A percentile compares a stretch with the other conserved stretches of the same genome.
Conservation (phyloP, 2,888 invertebrate genomes). For the Drosophila borborema region DNA sequence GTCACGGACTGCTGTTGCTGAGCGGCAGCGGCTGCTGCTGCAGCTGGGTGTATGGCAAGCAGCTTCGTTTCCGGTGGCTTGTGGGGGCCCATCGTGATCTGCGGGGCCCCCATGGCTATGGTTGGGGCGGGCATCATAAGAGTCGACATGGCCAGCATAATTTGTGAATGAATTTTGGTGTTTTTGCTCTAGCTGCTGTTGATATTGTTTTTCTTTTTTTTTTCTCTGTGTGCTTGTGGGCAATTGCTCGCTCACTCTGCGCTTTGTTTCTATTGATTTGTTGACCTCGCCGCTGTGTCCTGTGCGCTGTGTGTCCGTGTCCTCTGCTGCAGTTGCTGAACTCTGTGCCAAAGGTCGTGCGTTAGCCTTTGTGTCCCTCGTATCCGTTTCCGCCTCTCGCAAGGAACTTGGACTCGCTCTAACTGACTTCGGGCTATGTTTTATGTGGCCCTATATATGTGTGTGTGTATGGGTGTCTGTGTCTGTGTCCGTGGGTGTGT, state of each 20-base stretch:
- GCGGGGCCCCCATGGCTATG: conserved; percentile 85
- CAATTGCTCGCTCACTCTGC: conserved; percentile 45
- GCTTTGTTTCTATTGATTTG: conserved; percentile 69
- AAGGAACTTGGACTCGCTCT: conserved; percentile 44
- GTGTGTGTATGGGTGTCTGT: background rate
- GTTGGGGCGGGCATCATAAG: conserved; percentile 86
- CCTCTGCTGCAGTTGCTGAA: conserved; percentile 64
- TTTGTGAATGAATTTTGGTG: conserved; percentile 82
- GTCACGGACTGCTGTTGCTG: conserved; percentile 75
- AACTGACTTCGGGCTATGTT: conserved; percentile 53
- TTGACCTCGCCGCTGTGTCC: conserved; percentile 55
- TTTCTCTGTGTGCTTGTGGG: conserved; percentile 10
- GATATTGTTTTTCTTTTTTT: conserved; percentile 27
- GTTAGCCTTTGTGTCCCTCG: conserved; percentile 73
- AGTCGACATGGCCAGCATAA: conserved; percentile 86
- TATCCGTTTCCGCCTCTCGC: conserved; percentile 17
- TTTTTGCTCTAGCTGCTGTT: conserved; percentile 22
- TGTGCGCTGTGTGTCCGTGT: conserved; percentile 36
- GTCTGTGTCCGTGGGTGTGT: background rate
- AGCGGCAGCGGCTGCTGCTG: conserved; percentile 77
- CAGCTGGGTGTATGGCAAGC: conserved; percentile 85
- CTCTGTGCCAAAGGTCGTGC: conserved; percentile 78
- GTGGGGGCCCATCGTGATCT: conserved; percentile 85
- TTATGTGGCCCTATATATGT: conserved; percentile 47
- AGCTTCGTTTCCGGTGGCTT: conserved; percentile 86